Evolutionary conservation across 2,888 invertebrate species (phyloP), one percentile per base, ranked within the genome.

Genomic region (Lithophane ornitopus): DNA sequence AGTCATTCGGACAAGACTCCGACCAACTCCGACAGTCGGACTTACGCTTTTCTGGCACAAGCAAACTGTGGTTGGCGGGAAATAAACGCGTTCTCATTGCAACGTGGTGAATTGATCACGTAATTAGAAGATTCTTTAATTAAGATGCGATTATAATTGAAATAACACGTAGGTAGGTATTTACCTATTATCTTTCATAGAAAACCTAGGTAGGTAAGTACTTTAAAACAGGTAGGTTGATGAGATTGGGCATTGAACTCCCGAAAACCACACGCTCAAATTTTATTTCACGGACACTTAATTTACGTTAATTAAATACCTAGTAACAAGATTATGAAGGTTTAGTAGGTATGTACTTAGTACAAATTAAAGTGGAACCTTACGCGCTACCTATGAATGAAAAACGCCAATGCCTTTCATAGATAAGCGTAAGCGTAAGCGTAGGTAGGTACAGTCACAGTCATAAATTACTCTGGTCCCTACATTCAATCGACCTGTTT

Each of bases 1-100:
- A 79, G 63, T 85, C 86, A 85, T 82, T 87, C 90, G 89, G 89
- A 86, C 88, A 87, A 89, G 88, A 90, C 89, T 87, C 66, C 49
- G 22, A 49, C 46, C 89, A 88, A 90, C 89, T 87, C 66, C 49
- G 22, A 49, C 46, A 9, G 22, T 34, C 85, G 87, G 87, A 90
- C 93, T 92, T 91, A 90, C 91, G 91, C 89, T 90, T 89, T 91
- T 90, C 90, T 88, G 89, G 91, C 85, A 87, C 85, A 85, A 84
- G 88, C 90, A 87, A 89, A 91, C 90, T 75, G 46, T 89, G 80
- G 81, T 82, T 85, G 86, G 88, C 85, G 90, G 86, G 86, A 89
- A 92, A 90, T 89, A 88, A 90, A 90, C 78, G 86, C 81, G 85
- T 81, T 84, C 82, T 85, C 80, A 85, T 87, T 82, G 81, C 81